Conservation (phyloP, 2,797 vertebrate genomes). For the Premnoplex brunnescens region DNA sequence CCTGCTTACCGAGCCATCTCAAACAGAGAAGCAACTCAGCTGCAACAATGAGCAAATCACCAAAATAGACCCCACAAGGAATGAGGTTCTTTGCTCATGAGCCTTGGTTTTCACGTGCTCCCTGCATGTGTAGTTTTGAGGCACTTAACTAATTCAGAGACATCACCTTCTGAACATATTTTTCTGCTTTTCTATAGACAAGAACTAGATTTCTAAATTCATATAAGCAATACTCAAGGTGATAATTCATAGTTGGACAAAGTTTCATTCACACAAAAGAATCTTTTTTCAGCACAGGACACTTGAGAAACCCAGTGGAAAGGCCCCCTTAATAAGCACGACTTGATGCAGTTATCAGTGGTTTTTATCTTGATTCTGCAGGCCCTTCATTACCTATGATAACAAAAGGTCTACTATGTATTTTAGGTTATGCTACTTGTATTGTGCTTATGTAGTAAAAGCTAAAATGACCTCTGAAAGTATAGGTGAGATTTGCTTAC, state of each 20-base stretch:
- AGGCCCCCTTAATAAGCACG: neutral
- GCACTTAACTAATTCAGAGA: neutral
- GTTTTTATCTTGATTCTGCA: neutral
- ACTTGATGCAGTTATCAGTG: neutral
- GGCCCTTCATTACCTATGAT: neutral
- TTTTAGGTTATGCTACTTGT: neutral
- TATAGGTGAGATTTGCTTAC: neutral
- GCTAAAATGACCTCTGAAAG: neutral
- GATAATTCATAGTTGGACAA: neutral
- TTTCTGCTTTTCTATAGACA: neutral
- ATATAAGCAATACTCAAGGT: neutral
- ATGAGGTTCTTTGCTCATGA: neutral
- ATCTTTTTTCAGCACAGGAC: neutral
- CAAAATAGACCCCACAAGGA: neutral
- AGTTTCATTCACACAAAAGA: neutral
- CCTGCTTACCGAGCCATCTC: neutral
- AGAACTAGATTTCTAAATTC: neutral
- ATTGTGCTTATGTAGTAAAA: neutral
- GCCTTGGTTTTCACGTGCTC: accelerated
- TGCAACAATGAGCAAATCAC: neutral
- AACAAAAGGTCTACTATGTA: neutral
- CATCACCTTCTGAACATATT: neutral
- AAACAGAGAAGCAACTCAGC: neutral
- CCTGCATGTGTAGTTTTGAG: neutral
- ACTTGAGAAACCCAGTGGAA: neutral